These are phyloP conservation scores for Sander vitreus DNA, from an alignment of 2,113 vertebrate species.

Conservation along the genomic window DNA sequence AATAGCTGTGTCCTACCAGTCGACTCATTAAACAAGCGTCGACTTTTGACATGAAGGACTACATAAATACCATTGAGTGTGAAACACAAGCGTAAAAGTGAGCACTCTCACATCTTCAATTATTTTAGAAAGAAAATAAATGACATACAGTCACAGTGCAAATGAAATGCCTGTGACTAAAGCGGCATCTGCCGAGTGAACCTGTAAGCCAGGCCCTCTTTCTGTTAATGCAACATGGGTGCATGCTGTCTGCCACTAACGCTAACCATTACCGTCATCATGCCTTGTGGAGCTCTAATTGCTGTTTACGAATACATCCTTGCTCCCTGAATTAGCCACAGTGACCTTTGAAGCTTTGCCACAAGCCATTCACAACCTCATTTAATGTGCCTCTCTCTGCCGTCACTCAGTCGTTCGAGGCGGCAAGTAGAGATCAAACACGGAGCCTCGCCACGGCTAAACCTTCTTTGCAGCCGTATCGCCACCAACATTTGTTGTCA, in stretches of 20 bases:
- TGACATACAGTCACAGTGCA: slow-evolving; percentile 19
- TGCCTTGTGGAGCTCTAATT: slow-evolving; percentile 59
- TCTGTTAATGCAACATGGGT: slow-evolving; percentile 28
- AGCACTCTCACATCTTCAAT: slow-evolving; percentile 2
- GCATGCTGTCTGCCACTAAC: slow-evolving; percentile 46
- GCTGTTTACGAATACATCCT: slow-evolving; percentile 62
- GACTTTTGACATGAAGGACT: slow-evolving; percentile 31
- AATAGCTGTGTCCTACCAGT: slow-evolving; percentile 48
- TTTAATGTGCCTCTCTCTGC: slow-evolving; percentile 53
- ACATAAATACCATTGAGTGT: slow-evolving; percentile 7
- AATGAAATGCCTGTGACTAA: slow-evolving; percentile 41
- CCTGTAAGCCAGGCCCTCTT: slow-evolving; percentile 32
- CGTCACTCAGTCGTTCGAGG: slow-evolving; percentile 42
- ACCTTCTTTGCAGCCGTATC: slow-evolving; percentile 29
- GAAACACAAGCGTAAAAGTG: slow-evolving; percentile 13
- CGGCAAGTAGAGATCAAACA: slow-evolving; percentile 57
- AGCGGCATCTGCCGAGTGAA: slow-evolving; percentile 36
- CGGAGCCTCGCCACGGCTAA: background rate
- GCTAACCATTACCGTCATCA: slow-evolving; percentile 61
- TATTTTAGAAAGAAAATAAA: slow-evolving; percentile 25
- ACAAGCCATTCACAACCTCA: slow-evolving; percentile 39
- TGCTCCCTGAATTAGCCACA: slow-evolving; percentile 63
- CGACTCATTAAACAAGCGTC: slow-evolving; percentile 39
- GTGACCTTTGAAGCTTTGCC: slow-evolving; percentile 64
- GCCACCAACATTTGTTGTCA: too few species aligned